Base-by-base conservation (phyloP, 2,888 invertebrate genomes). In the Lysandra coridon region DNA sequence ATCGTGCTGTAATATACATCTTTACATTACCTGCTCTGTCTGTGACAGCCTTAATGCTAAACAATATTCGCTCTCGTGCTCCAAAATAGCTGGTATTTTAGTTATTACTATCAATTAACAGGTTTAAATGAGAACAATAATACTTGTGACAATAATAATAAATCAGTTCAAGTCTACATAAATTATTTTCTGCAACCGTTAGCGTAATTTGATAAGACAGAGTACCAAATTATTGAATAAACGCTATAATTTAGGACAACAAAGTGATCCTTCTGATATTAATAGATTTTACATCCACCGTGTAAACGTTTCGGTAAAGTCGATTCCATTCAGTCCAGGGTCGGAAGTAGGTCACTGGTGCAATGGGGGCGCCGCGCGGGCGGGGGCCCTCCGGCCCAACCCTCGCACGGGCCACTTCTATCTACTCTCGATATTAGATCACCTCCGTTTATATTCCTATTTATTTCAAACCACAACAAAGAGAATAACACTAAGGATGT, bases 311-410 rank as follows among this genome's bases (percentile, higher is more conserved):
- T 76, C 40, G 74, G 74, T 77, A 78, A 82, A 80, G 81, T 80
- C 80, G 81, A 81, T 82, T 79, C 64, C 78, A 78, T 78, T 80
- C 77, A 80, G 82, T 83, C 85, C 87, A 85, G 86, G 82, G 85
- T 85, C 84, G 87, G 86, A 93, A 91, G 84, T 93, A 86, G 93
- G 93, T 93, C 92, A 94, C 86, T 90, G 88, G 91, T 93, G 93
- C 93, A 93, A 86, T 84, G 86, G 85, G 89, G 89, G 88, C 86
- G 88, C 78, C 69, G 82, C 69, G 64, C 69, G 64, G 44, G 40
- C 44, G 74, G 74, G 82, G 82, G 79, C 86, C 87, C 88, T 85
- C 85, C 86, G 84, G 84, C 79, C 83, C 80, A 83, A 80, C 85
- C 83, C 82, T 81, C 83, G 78, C 81, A 82, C 81, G 82, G 81